Percentiles rank a stretch among this genome's conserved stretches.
These are phyloP conservation scores for Autographa pulchrina DNA, from an alignment of 2,888 invertebrate genomes.

Conservation along the genomic window DNA sequence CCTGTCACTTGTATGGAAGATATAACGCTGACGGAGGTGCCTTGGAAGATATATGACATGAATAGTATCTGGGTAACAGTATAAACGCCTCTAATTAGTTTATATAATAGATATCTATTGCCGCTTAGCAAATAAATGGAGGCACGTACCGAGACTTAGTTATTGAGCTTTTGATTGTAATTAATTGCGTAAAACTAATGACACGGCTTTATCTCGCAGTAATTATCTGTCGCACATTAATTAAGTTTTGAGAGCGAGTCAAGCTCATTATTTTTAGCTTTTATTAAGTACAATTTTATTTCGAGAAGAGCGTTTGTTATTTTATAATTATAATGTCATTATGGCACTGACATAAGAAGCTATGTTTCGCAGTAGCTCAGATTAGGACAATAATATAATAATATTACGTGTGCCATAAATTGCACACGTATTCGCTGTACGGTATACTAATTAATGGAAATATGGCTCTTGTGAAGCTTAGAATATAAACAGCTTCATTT, in stretches of 20 bases:
- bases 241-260: neutral
- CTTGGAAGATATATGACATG: neutral
- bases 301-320: neutral
- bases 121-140: neutral
- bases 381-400: neutral
- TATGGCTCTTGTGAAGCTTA: neutral
- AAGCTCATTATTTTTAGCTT: neutral
- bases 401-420: too few species aligned
- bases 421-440: neutral
- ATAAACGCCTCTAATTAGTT: neutral
- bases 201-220: neutral
- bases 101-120: neutral
- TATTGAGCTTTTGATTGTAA: slow-evolving; percentile 1
- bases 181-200: slow-evolving; percentile 4
- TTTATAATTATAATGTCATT: neutral
- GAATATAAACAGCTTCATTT: slow-evolving; percentile 4
- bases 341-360: neutral
- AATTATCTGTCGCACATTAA: slow-evolving; percentile 4
- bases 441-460: neutral
- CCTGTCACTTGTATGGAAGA: neutral
- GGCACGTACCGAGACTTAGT: slow-evolving; percentile 2
- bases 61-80: neutral
- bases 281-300: slow-evolving; percentile 1
- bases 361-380: neutral
- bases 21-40: neutral